Base-by-base conservation (phyloP, 64 coral and sea anemone species). In the Catalaphyllia jardinei region DNA sequence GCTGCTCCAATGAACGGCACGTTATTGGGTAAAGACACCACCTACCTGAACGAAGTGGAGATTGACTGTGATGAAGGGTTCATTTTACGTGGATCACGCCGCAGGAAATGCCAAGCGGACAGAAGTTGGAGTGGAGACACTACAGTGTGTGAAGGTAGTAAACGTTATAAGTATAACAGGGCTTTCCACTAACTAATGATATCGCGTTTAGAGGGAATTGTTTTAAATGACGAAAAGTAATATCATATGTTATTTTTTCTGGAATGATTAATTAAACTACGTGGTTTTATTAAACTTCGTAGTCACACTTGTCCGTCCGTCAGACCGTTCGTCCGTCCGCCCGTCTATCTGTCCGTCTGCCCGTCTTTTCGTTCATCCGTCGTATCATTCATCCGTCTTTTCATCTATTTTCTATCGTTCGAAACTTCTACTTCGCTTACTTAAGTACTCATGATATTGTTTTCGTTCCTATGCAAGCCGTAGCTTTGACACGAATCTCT, bases 11-110 rank as follows among this genome's bases (percentile, higher is more conserved):
- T 4, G 20, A 92, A 95, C 65, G 94, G 94, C 8, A 62, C 62
- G 4, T 22, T 89, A 15, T 54, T 69, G 17, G 79, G 89, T 27
- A 52, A 52, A 31, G 73, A 81, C 31, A 78, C 94, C 31, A 82
- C 65, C 25, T 95, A 77, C 77, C 94, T 89, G 3, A 92, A 28
- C 72, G 25, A 87, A 39, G 88, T 95, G 8, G 87, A 52, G 28
- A 78, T 88, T 31, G 60, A 65, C 5, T 95, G 94, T 82, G 79
- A 89, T 16, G 65, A 89, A n/a, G 94, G 94, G 0, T 95, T 92
- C 18, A 63, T 88, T 82, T 63, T 95, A 51, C 31, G 90, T 60
- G 94, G 94, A 46, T 60, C 79, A 8, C 60, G 29, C 6, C 50
- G 75, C 52, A 89, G 89, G 65, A 55, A 59, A n/a, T 95, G 94